These are phyloP conservation scores for Oenanthe oenanthe DNA, from an alignment of 2,113 vertebrate genomes.

Conservation along the genomic window DNA sequence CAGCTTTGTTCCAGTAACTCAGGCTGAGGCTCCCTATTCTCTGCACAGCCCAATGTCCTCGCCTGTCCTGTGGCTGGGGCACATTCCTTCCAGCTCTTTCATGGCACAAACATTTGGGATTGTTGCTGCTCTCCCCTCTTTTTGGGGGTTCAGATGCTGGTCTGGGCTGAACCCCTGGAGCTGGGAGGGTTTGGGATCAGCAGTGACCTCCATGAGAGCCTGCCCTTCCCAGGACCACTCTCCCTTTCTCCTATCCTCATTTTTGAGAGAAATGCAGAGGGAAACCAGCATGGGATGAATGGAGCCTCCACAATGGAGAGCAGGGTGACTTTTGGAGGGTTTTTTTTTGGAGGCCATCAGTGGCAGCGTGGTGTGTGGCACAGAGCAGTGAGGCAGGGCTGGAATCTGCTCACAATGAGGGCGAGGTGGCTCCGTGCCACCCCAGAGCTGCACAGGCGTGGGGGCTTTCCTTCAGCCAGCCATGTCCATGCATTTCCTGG, in stretches of 20 bases:
- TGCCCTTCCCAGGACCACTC: neutral
- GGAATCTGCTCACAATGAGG: conserved; percentile 36
- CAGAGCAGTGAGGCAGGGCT: neutral
- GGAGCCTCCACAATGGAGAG: neutral
- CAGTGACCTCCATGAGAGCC: no score
- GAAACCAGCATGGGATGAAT: neutral
- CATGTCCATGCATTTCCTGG: conserved; percentile 30
- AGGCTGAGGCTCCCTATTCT: conserved; percentile 43
- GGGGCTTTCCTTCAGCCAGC: conserved; percentile 53
- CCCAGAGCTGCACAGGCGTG: neutral
- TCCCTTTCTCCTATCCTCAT: rapidly evolving
- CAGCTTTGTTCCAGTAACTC: conserved; percentile 46
- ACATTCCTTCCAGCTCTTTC: conserved; percentile 68
- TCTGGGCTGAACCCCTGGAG: neutral
- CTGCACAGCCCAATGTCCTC: conserved; percentile 34
- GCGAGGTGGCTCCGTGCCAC: conserved; percentile 52
- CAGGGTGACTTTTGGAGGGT: neutral
- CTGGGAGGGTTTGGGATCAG: no score
- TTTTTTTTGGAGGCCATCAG: neutral
- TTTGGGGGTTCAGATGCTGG: neutral
- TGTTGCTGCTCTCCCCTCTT: neutral
- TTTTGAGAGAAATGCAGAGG: rapidly evolving
- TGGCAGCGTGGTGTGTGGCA: conserved; percentile 56
- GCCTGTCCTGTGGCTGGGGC: conserved; percentile 38
- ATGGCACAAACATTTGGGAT: conserved; percentile 33